Evolutionary conservation across 2,113 vertebrate species (phyloP), one percentile per base, ranked within the genome.

Genomic region (Crotalus horridus): DNA sequence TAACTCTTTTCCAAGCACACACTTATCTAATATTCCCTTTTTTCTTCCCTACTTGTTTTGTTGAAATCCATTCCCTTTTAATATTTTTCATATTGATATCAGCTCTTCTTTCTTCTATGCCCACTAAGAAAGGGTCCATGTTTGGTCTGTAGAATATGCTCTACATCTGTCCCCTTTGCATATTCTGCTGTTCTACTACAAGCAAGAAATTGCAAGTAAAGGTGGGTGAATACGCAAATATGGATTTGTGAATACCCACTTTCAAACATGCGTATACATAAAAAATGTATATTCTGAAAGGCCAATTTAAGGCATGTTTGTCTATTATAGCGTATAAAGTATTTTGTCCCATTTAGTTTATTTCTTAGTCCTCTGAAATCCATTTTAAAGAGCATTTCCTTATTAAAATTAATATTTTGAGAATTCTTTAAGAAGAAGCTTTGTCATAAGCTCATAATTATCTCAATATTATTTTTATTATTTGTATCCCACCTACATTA

Each of bases 281-380:
- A 94, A 95, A 95, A 93, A 95, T 0, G 0, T 93, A 92, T 95
- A 58, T 0, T 87, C 93, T 95, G 46, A 0, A 7, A 81, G 93
- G 33, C 94, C 90, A 91, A 23, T 0, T 93, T 86, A 85, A 89
- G 64, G 89, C 88, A 0, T 48, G 92, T 89, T 92, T 94, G 23
- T 23, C 89, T 87, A 87, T 3, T 9, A 26, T 94, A 39, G 61
- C 85, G 89, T 90, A 1, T 1, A 55, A 1, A 93, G 92, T 95
- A 93, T 96, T 96, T 96, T 89, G 94, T 94, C 91, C 92, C 85
- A 92, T 0, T 93, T 89, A 95, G 89, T 94, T 93, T 87, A 26
- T 89, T 89, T 64, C 43, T 74, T 91, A 55, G 58, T 87, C 94
- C 54, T 92, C 55, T 87, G 64, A 93, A 74, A 96, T 74, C 90